Evolutionary conservation across 2,113 vertebrate species (phyloP).

Genomic region (Hyperopisus bebe): DNA sequence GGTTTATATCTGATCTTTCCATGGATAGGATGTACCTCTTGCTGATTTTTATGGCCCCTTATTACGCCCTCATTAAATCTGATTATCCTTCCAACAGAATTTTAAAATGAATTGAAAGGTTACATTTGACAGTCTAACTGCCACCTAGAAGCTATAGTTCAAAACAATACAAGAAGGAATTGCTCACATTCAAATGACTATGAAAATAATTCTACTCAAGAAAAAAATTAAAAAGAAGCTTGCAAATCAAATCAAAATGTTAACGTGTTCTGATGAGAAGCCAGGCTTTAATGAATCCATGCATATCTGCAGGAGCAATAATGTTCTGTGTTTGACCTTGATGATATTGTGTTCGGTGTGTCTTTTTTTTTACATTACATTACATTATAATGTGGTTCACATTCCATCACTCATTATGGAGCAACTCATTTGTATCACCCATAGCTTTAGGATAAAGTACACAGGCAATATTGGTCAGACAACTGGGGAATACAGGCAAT

Average conservation of each 20-base stretch:
- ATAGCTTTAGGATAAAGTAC: background rate
- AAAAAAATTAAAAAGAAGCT: background rate
- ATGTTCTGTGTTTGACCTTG: background rate
- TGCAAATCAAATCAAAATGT: background rate
- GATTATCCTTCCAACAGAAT: background rate
- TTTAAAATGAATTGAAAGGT: slow-evolving; percentile 9
- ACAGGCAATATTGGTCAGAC: slow-evolving; percentile 13
- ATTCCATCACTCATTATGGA: background rate
- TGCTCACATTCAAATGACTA: background rate
- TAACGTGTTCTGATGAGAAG: background rate
- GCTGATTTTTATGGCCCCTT: slow-evolving; percentile 9
- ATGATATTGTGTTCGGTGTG: background rate
- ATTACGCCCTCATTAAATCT: slow-evolving; percentile 10
- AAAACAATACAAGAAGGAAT: background rate
- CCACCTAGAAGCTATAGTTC: background rate
- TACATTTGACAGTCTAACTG: slow-evolving; percentile 11
- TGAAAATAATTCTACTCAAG: background rate
- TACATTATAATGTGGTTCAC: background rate
- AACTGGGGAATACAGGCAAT: slow-evolving; percentile 3
- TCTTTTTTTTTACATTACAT: background rate
- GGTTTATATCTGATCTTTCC: slow-evolving; percentile 5
- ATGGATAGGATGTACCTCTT: background rate
- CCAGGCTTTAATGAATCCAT: background rate
- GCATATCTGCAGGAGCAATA: background rate
- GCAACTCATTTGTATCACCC: background rate